Evolutionary conservation across 2,113 vertebrate genomes (phyloP), one percentile per base, ranked within the genome.

Genomic region (Sinocyclocheilus anshuiensis): DNA sequence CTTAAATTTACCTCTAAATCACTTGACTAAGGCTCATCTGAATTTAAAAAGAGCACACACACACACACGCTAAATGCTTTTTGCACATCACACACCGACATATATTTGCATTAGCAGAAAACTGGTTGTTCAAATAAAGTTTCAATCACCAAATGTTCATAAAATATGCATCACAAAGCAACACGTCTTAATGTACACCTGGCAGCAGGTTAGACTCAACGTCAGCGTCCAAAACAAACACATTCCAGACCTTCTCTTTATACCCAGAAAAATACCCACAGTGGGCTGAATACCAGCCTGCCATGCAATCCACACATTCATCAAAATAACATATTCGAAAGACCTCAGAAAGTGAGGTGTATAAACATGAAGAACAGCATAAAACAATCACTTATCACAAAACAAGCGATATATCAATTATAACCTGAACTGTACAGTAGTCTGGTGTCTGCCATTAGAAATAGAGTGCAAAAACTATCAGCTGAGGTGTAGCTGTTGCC

Each of bases 1-100:
- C 85, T 85, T 74, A 87, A 61, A 83, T 86, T 71, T 83, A 80
- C 83, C 88, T 85, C 85, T 83, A 89, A 84, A 86, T 89, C 84
- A 87, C 89, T 87, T 87, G 45, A 89, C 85, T 89, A 75, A 69
- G 77, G 65, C 84, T 61, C 65, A 78, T 85, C 39, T 86, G 42
- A 86, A 88, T 88, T 86, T 74, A 45, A 84, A 75, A 84, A 61
- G 45, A 39, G 26, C 33, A 20, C 53, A 63, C 63, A 65, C 36
- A 84, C 55, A 45, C 33, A 65, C 48, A 48, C 74, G 77, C 67
- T 33, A 45, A 71, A 87, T 16, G 45, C 83, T 50, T 80, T 80
- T 80, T 80, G 77, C 36, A 45, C 77, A 42, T 33, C 63, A 79
- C 61, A 79, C 76, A 72, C 22, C 12, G 11, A 45, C 59, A 48